Conservation (phyloP, 2,888 invertebrate genomes). For the Drosophila percnosoma region DNA sequence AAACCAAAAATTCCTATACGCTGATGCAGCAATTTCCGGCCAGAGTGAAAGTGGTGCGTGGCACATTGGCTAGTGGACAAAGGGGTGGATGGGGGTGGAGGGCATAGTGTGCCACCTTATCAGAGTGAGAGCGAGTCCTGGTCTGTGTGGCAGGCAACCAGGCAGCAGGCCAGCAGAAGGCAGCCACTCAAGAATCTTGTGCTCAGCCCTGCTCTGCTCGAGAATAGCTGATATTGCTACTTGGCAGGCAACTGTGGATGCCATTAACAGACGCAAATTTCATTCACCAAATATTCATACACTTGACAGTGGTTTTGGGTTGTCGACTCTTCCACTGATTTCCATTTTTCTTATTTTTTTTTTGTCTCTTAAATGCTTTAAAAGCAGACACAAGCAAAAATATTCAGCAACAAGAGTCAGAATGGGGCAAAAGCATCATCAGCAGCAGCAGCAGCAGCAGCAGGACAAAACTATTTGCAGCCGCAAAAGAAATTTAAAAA, state of each 20-base stretch:
- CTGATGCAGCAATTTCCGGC: conserved; percentile 80
- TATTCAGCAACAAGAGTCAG: not conserved
- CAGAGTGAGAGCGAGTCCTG: not conserved
- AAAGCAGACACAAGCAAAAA: not conserved
- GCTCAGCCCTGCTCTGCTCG: conserved; percentile 21
- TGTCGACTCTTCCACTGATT: conserved; percentile 11
- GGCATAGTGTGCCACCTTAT: conserved; percentile 13
- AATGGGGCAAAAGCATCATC: not conserved
- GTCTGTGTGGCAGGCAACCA: no score
- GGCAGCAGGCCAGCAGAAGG: not conserved
- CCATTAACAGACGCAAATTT: conserved; percentile 70
- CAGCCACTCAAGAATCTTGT: conserved; percentile 55
- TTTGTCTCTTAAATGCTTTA: conserved; percentile 11
- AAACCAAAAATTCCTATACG: conserved; percentile 80
- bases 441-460: not conserved
- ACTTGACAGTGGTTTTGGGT: conserved; percentile 48
- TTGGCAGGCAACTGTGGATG: conserved; percentile 45
- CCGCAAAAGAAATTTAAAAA: conserved; percentile 45
- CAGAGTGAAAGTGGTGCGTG: conserved; percentile 78
- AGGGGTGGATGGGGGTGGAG: not conserved
- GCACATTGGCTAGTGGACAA: conserved; percentile 39
- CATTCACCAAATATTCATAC: conserved; percentile 74
- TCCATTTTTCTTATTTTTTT: not conserved
- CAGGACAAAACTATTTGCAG: conserved; percentile 18
- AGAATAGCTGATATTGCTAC: conserved; percentile 62